Conservation (phyloP, 1,140 invertebrate species). For the Phenacoccus solenopsis region DNA sequence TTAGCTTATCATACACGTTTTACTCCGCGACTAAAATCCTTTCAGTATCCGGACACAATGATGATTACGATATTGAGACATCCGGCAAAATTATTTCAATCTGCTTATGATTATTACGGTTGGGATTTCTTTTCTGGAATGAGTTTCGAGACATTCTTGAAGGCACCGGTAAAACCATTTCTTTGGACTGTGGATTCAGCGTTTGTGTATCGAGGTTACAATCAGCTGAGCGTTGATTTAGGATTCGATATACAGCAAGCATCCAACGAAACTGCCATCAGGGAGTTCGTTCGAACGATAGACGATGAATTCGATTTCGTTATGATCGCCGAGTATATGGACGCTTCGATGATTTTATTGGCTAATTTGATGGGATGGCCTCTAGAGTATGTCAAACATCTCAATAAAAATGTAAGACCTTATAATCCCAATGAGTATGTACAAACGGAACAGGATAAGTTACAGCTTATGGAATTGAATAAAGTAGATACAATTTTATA, state of each 20-base stretch:
- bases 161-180: background rate
- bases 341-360: constrained; percentile 40
- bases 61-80: constrained; percentile 35
- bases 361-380: constrained; percentile 38
- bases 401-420: constrained; percentile 30
- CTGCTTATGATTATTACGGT: constrained; percentile 30
- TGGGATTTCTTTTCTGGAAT: constrained; percentile 22
- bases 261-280: constrained; percentile 21
- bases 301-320: constrained; percentile 38
- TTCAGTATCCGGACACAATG: constrained; percentile 32
- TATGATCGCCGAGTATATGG: constrained; percentile 40
- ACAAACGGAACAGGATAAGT: constrained; percentile 20
- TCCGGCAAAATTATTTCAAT: constrained; percentile 34
- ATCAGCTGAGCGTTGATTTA: constrained; percentile 36
- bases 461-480: constrained; percentile 27
- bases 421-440: background rate
- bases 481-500: constrained; percentile 32
- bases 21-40: constrained; percentile 26
- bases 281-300: constrained; percentile 29
- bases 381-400: constrained; percentile 35
- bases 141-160: constrained; percentile 9
- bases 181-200: background rate
- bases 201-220: constrained; percentile 31
- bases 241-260: constrained; percentile 30
- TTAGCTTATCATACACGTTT: constrained; percentile 31